Evolutionary conservation across 2,797 vertebrate genomes (phyloP).

Genomic region (Diplodus puntazzo): DNA sequence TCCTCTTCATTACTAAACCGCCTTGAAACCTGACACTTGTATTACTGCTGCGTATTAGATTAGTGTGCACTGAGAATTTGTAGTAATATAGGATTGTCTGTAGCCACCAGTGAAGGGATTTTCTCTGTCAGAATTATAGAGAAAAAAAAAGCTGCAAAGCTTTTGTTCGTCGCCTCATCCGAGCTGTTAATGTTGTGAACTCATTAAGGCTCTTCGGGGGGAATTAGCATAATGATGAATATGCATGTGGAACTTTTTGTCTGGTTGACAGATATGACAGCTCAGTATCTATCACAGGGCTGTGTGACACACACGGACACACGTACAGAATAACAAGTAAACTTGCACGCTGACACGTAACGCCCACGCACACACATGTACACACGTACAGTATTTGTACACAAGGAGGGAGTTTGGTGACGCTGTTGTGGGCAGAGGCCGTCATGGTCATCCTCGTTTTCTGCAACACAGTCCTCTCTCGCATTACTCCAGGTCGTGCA

Average conservation of each 20-base stretch:
- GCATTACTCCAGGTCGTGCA: slow-evolving; percentile 59
- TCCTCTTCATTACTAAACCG: neutral
- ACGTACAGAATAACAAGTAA: slow-evolving; percentile 65
- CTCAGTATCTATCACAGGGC: slow-evolving; percentile 68
- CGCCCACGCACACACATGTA: slow-evolving; percentile 52
- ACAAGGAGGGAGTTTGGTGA: slow-evolving; percentile 22
- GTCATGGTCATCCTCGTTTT: slow-evolving; percentile 49
- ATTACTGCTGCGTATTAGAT: neutral
- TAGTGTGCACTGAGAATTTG: neutral
- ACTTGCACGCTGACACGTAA: slow-evolving; percentile 52
- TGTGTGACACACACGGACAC: slow-evolving; percentile 70
- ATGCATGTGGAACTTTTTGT: slow-evolving; percentile 73
- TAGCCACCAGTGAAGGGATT: slow-evolving; percentile 5
- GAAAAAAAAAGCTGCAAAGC: slow-evolving; percentile 33
- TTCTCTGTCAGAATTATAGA: slow-evolving; percentile 5
- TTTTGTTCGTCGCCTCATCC: slow-evolving; percentile 63
- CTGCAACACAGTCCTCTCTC: slow-evolving; percentile 35
- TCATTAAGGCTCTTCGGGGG: slow-evolving; percentile 62
- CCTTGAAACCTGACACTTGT: slow-evolving; percentile 5
- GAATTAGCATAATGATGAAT: slow-evolving; percentile 74
- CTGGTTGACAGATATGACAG: slow-evolving; percentile 74
- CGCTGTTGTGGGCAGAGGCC: slow-evolving; percentile 34
- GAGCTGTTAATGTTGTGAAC: slow-evolving; percentile 66
- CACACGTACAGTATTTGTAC: neutral
- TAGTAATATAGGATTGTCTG: slow-evolving; percentile 26